Evolutionary conservation across 2,113 vertebrate species (phyloP), one percentile per base, ranked within the genome.

Genomic region (Phycodurus eques): DNA sequence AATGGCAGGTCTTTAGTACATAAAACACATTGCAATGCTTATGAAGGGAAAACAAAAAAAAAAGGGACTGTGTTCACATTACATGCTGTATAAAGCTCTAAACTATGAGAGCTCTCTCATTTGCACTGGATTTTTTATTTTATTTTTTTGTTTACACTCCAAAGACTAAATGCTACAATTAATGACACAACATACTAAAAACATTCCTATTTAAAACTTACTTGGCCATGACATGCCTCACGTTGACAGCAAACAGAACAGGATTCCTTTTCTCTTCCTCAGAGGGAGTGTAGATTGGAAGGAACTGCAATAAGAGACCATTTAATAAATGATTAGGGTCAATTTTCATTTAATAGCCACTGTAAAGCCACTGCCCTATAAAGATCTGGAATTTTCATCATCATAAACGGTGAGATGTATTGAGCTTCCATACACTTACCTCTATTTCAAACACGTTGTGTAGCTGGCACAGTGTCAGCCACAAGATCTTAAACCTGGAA

Each of bases 401-500:
- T 65, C 39, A 42, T 20, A 9, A 61, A 61, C 31, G 33, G 14
- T 61, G 61, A 42, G 35, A 64, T 12, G 19, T 10, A 42, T 8
- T 27, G 22, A 11, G 11, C 5, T 20, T 63, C 2, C 13, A 66
- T 17, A 64, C 4, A 86, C 94, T 84, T 81, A 99, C 98, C 94
- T 99, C 97, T 0, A 99, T 95, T 70, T 96, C 95, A 92, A 98
- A 92, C 56, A 92, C 94, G 68, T 96, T 99, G 90, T 98, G 95
- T 67, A 97, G 78, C 81, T 99, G 98, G 88, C 98, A 99, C 74
- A 99, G 93, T 0, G 96, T 98, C 62, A 98, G 94, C 97, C 97
- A 99, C 72, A 99, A 88, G 81, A 98, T 99, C 82, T 96, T 85
- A 92, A 99, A 92, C 91, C 98, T 99, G 85, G 13, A 83, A 31